Conservation (phyloP, 2,113 vertebrate genomes). For the Acinonyx jubatus region DNA sequence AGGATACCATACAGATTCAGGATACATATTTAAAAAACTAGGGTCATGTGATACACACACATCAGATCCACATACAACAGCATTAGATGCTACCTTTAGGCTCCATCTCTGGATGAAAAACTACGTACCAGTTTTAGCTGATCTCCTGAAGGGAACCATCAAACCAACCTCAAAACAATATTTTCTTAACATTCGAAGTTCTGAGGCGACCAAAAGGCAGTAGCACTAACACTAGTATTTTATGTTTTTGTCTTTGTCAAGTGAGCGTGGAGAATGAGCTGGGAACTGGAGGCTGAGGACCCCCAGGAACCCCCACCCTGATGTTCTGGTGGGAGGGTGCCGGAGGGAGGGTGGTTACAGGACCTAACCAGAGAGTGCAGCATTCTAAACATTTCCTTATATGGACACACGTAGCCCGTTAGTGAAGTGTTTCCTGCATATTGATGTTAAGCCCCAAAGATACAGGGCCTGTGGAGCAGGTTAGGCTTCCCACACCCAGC, state of each 20-base stretch:
- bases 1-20: background rate
- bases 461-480: background rate
- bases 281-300: background rate
- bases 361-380: background rate
- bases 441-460: background rate
- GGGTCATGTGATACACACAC: background rate
- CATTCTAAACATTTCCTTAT: slow-evolving; percentile 61
- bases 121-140: background rate
- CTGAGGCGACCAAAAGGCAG: background rate
- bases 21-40: background rate
- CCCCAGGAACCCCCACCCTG: background rate
- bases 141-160: background rate
- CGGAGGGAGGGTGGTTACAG: background rate
- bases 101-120: background rate
- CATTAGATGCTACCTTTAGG: background rate
- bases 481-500: background rate
- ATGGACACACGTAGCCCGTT: background rate
- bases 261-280: background rate
- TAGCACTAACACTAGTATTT: background rate
- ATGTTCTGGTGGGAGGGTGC: background rate
- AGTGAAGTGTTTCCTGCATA: background rate
- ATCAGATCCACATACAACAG: background rate
- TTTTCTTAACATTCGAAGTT: slow-evolving; percentile 17
- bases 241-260: background rate
- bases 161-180: background rate